A percentile compares a stretch with the other conserved stretches of the same genome.
Evolutionary conservation across 1,140 invertebrate genomes (phyloP).

Genomic region (Ips typographus): DNA sequence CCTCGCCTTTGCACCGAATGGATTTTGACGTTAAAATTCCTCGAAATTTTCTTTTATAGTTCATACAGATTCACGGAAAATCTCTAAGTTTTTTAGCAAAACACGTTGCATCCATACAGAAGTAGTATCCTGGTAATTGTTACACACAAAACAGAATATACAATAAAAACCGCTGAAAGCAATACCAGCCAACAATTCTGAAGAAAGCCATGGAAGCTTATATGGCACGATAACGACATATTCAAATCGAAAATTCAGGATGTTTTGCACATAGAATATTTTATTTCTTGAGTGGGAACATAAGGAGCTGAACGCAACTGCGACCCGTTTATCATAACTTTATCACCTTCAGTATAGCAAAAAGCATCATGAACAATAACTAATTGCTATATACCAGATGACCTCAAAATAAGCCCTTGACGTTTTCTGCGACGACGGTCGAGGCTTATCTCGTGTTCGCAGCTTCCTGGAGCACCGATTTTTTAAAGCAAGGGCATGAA

Average conservation of each 20-base stretch:
- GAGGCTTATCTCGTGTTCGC: constrained; percentile 47
- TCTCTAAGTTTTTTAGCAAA: neutral
- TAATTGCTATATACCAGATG: constrained; percentile 44
- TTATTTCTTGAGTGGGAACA: constrained; percentile 9
- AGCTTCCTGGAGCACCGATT: constrained; percentile 39
- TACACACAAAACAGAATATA: no score
- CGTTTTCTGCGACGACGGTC: constrained; percentile 34
- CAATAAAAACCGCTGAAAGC: neutral
- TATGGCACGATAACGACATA: constrained; percentile 12
- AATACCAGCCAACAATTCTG: neutral
- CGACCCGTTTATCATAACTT: neutral
- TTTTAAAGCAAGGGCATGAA: constrained; percentile 42
- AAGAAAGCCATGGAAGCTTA: neutral
- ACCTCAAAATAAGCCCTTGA: constrained; percentile 31
- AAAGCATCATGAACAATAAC: constrained; percentile 3
- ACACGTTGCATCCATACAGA: no score
- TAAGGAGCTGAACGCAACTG: constrained; percentile 5
- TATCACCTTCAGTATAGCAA: neutral
- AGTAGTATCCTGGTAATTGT: no score
- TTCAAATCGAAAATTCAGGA: constrained; percentile 24
- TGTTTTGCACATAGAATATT: constrained; percentile 10
- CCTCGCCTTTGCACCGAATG: constrained; percentile 9
- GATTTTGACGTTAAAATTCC: constrained; percentile 21
- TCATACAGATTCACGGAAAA: constrained; percentile 2
- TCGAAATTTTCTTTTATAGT: constrained; percentile 26